These are phyloP conservation scores for Anticlea derivata DNA, from an alignment of 2,888 invertebrate genomes.

Conservation along the genomic window DNA sequence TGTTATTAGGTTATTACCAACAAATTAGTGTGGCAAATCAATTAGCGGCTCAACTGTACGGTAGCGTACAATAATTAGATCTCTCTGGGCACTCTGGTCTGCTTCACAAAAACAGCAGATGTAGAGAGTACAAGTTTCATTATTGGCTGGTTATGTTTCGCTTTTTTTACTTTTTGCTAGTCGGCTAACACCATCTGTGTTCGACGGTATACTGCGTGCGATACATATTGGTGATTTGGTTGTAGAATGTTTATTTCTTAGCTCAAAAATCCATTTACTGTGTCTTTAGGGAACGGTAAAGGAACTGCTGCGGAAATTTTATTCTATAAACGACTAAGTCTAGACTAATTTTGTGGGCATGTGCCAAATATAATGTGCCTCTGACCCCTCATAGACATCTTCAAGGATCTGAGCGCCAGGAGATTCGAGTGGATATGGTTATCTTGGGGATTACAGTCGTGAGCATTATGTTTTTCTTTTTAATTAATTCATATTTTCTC, in stretches of 20 bases:
- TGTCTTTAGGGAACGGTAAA: too few species aligned
- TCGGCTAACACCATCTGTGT: constrained; percentile 76
- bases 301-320: too few species aligned
- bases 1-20: constrained; percentile 54
- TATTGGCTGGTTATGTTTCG: constrained; percentile 72
- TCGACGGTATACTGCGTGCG: constrained; percentile 53
- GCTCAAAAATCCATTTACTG: too few species aligned
- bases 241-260: constrained; percentile 1
- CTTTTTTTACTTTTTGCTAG: constrained; percentile 70
- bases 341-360: too few species aligned
- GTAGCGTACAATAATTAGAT: constrained; percentile 75
- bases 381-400: too few species aligned
- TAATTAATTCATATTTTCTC: too few species aligned
- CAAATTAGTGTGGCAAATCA: constrained; percentile 72
- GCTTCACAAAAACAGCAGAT: constrained; percentile 79
- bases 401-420: too few species aligned
- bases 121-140: constrained; percentile 67
- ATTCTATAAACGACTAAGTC: too few species aligned
- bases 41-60: constrained; percentile 64
- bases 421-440: too few species aligned
- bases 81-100: constrained; percentile 60
- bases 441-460: too few species aligned
- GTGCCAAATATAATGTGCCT: too few species aligned
- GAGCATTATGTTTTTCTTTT: too few species aligned
- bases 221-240: constrained; percentile 47